Evolutionary conservation across 2,888 invertebrate species (phyloP), one percentile per base, ranked within the genome.

Genomic region (Chaetogeoica ovagalla): DNA sequence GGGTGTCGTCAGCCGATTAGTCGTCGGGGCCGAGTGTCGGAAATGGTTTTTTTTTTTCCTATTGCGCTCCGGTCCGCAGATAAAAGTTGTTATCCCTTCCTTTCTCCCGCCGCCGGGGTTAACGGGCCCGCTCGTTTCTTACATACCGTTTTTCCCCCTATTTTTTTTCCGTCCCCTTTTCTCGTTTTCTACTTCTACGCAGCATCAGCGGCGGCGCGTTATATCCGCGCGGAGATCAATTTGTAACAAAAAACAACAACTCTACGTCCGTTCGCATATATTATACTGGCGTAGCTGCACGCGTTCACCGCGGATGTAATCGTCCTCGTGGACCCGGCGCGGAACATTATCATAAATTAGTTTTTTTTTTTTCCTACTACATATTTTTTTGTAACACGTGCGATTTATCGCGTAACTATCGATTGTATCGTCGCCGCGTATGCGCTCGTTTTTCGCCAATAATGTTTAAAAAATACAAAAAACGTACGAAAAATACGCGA

Each of bases 1-100:
- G 79, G 79, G 79, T 79, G 79, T 79, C 79, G 79, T 79, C 79
- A 71, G 79, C 79, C 79, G 79, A 79, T 79, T 79, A 79, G 79
- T 79, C 79, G 30, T 4, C 30, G 30, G 71, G 79, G 63, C 62
- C 55, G 79, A 79, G 70, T 63, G 70, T 79, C 79, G 71, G 79
- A 79, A 79, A 79, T 79, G 79, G 79, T 37, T 62, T 79, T 79
- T 69, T 77, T 65, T 68, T 68, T 69, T 30, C 4, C n/a, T n/a
- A 2, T 62, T 30, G 19, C 11, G 30, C 23, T 7, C 15, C 30
- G 11, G 57, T 70, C 63, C 57, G 68, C 70, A 70, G 77, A 77
- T 77, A 77, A 77, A 77, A 77, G 69, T 77, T 62, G 77, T 70
- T 63, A 71, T 30, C 66, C 75, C 23, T n/a, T 4, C 4, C 30